Percentiles rank a stretch among this genome's conserved stretches.
Conservation (phyloP, 2,113 vertebrate genomes). For the Mesembrinibis cayennensis region DNA sequence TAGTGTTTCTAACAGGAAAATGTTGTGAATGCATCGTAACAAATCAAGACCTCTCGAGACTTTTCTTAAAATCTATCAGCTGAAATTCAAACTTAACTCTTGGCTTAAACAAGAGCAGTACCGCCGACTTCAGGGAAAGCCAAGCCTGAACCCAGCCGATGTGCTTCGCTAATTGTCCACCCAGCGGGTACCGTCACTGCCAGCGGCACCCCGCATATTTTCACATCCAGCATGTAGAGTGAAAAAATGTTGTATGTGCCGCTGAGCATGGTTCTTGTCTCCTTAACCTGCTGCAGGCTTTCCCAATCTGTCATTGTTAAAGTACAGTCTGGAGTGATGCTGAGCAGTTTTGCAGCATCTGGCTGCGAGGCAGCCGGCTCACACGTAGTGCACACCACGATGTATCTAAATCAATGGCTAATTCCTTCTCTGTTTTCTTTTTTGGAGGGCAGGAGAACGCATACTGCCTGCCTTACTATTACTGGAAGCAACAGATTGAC, state of each 20-base stretch:
- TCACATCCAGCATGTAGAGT: not conserved
- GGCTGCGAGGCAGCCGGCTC: not conserved
- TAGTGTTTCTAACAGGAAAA: not conserved
- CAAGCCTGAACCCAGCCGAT: fast-evolving
- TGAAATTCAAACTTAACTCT: not conserved
- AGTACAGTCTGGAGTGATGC: not conserved
- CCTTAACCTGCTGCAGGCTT: not conserved
- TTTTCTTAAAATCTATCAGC: not conserved
- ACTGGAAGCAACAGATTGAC: not conserved
- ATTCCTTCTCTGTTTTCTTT: not conserved
- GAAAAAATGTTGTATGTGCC: not conserved
- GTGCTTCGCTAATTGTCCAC: not conserved
- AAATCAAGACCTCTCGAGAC: not conserved
- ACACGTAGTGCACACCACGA: fast-evolving
- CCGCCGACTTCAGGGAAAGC: not conserved
- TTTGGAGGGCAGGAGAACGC: not conserved
- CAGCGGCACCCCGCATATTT: fast-evolving
- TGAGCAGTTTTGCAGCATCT: not conserved
- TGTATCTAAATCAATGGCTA: not conserved
- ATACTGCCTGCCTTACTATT: not conserved
- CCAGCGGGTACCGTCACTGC: not conserved
- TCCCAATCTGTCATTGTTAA: not conserved
- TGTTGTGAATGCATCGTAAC: fast-evolving
- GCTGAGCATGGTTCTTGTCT: not conserved
- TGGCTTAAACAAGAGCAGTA: not conserved